Base-by-base conservation (phyloP, 2,797 vertebrate species). In the Tangara arthus region DNA sequence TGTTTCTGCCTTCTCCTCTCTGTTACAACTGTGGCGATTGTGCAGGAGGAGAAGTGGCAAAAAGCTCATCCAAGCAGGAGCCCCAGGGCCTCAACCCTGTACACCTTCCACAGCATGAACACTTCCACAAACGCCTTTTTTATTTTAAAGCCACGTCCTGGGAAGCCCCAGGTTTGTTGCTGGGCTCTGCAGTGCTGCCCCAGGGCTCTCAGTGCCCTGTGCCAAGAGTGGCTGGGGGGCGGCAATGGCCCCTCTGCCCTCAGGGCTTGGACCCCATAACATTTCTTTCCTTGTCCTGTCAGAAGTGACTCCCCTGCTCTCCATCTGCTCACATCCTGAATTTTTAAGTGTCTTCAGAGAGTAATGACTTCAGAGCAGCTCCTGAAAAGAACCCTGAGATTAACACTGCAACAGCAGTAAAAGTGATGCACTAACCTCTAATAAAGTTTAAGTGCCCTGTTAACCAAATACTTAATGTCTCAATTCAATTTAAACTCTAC, bases 381-480 rank as follows among this genome's bases (percentile, higher is more conserved):
- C 21, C 64, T 68, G 52, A 65, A 83, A 88, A 77, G 16, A 46
- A 1, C 5, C 12, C 39, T 8, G 35, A 85, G 39, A 88, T 81
- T 68, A 69, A 72, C 82, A 24, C 28, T 44, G 34, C 18, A 90
- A n/a, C 34, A 59, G 47, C 47, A 89, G 20, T 90, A 78, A 44
- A 42, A 65, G 50, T 52, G 72, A 76, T 65, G 44, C 68, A 82
- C 42, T 55, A 41, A 59, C 39, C 57, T 83, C 28, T 81, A 69
- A 61, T 63, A 82, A 87, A 94, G 70, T 39, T 61, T 82, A 91
- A 88, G 69, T 55, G 59, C 52, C n/a, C 70, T 75, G 63, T 86
- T 95, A 93, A 69, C 63, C 55, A 94, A 95, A 84, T 61, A 47
- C 55, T 69, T 79, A 3, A n/a, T 83, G 82, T 84, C 78, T 93